phyloP scores from a whole-genome alignment of 2,888 invertebrate genomes.

The Celastrina argiolus region DNA sequence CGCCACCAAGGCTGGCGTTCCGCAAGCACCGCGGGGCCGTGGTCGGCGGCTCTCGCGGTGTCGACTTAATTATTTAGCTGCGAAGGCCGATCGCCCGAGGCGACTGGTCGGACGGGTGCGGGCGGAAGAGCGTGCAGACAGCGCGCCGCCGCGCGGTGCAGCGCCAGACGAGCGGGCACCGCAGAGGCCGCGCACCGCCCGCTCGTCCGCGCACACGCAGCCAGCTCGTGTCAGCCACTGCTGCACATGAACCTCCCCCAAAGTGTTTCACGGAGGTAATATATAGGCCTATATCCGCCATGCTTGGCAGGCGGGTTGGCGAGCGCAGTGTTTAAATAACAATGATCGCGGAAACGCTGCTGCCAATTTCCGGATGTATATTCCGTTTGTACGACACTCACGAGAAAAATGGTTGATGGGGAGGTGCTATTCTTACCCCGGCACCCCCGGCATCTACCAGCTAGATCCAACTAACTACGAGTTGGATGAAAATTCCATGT shows the following conservation, averaged over 20 bases:
- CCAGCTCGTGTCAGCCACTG: conserved; percentile 61
- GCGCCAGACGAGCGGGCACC: conserved; percentile 73
- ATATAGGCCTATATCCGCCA: too few species aligned
- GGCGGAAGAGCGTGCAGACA: conserved; percentile 72
- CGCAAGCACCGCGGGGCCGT: conserved; percentile 66
- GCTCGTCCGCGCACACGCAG: conserved; percentile 65
- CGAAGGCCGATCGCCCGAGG: conserved; percentile 76
- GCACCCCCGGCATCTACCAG: too few species aligned
- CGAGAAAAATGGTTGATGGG: too few species aligned
- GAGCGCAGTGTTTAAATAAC: too few species aligned
- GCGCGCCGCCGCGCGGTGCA: conserved; percentile 66
- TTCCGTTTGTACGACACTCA: too few species aligned
- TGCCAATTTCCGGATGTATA: too few species aligned
- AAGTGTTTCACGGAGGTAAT: too few species aligned
- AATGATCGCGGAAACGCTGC: neutral
- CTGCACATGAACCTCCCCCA: too few species aligned
- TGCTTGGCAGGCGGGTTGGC: too few species aligned
- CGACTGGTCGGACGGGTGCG: conserved; percentile 76
- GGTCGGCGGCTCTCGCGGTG: conserved; percentile 42
- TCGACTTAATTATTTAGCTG: conserved; percentile 72
- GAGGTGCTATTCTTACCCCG: too few species aligned
- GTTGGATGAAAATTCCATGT: too few species aligned
- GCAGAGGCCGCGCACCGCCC: conserved; percentile 50
- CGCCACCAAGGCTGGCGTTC: conserved; percentile 75
- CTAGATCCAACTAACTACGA: too few species aligned